Evolutionary conservation across 2,888 invertebrate species (phyloP).

Genomic region (Torymus aiolomorphi): DNA sequence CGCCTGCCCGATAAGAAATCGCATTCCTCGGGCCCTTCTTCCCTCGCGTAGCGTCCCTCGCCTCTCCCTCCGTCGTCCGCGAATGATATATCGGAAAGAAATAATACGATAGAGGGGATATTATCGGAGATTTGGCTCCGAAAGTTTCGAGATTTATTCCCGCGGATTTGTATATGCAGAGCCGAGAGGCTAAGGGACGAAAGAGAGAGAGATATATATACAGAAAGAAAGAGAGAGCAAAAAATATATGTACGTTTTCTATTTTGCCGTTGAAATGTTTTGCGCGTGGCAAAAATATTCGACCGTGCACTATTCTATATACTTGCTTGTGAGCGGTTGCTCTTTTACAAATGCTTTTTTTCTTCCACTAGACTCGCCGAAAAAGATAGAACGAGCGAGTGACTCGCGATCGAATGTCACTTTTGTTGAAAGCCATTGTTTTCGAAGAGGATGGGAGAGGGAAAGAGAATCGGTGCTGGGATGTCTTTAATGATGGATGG

Average conservation of each 20-base stretch:
- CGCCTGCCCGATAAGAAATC: constrained; percentile 38
- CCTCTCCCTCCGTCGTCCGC: neutral
- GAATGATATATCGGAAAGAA: constrained; percentile 48
- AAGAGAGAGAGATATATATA: no score
- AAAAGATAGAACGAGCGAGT: no score
- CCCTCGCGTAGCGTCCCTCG: neutral
- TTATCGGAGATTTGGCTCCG: constrained; percentile 31
- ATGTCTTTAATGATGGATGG: no score
- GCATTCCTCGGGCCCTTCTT: neutral
- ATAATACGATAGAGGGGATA: constrained; percentile 46
- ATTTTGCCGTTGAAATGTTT: no score
- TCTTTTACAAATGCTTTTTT: no score
- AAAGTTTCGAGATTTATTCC: constrained; percentile 40
- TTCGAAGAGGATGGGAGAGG: neutral
- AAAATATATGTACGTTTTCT: no score
- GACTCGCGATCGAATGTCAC: neutral
- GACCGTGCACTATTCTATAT: no score
- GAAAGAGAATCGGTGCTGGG: neutral
- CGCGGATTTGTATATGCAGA: constrained; percentile 18
- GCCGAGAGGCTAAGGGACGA: neutral
- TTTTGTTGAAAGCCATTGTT: neutral
- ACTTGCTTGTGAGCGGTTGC: no score
- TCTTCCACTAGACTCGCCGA: neutral
- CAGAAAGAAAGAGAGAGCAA: no score
- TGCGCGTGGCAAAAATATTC: constrained; percentile 24